phyloP scores from a whole-genome alignment of 2,113 vertebrate genomes.

The Xiphorhynchus elegans region DNA sequence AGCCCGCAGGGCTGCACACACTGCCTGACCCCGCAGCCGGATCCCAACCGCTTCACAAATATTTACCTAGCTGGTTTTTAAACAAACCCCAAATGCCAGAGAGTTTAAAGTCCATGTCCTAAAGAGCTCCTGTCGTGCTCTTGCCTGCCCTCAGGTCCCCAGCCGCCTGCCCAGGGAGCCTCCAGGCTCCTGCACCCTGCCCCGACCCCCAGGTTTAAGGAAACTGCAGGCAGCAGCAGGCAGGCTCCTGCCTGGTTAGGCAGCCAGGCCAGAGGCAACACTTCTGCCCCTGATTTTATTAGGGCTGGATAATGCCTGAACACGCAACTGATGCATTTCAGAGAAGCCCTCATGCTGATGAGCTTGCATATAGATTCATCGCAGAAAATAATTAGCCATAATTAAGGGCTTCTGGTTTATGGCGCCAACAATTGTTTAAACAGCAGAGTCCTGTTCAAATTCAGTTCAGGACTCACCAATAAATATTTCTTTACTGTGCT shows the following conservation, averaged over 20 bases:
- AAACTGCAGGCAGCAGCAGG: not conserved
- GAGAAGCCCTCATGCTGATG: constrained; percentile 39
- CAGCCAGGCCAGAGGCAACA: not conserved
- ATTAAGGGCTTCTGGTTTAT: constrained; percentile 67
- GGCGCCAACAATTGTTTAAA: constrained; percentile 57
- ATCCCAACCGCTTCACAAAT: constrained; percentile 49
- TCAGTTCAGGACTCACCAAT: constrained; percentile 28
- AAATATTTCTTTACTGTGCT: constrained; percentile 1
- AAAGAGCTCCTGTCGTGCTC: constrained; percentile 35
- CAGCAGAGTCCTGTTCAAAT: constrained; percentile 38
- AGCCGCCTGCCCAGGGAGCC: not conserved
- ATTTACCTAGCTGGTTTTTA: constrained; percentile 53
- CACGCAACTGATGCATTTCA: constrained; percentile 2
- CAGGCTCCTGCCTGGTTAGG: not conserved
- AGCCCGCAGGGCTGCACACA: not conserved
- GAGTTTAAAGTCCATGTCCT: constrained; percentile 60
- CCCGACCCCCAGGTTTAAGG: accelerated
- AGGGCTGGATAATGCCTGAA: constrained; percentile 28
- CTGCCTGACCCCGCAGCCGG: not conserved
- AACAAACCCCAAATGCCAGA: constrained; percentile 35
- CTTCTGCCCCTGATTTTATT: not conserved
- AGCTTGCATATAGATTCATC: constrained; percentile 34
- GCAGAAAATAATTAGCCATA: constrained; percentile 62
- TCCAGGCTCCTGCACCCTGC: not conserved
- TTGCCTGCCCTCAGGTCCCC: not conserved